Evolutionary conservation across 1,140 invertebrate species (phyloP).

Genomic region (Aphelenchoides avenae): DNA sequence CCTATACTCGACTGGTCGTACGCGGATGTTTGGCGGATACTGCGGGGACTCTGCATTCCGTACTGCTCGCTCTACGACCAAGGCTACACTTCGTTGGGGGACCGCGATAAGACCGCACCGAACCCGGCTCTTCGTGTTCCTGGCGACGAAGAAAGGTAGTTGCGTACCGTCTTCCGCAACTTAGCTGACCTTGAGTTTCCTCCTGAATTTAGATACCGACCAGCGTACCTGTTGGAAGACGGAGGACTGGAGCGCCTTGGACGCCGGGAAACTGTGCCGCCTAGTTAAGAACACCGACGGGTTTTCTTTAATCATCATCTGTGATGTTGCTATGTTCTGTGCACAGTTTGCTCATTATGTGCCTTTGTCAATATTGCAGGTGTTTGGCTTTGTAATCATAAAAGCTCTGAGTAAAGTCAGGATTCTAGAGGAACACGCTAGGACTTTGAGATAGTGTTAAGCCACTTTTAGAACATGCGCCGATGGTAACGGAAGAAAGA

Average conservation of each 20-base stretch:
- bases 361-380: too few species aligned
- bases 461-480: too few species aligned
- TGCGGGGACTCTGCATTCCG: slow-evolving; percentile 35
- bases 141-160: slow-evolving; percentile 9
- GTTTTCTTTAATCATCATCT: too few species aligned
- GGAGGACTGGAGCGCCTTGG: slow-evolving; percentile 28
- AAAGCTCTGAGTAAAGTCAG: too few species aligned
- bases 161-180: neutral
- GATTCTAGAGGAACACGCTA: too few species aligned
- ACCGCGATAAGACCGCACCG: slow-evolving; percentile 26
- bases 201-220: slow-evolving; percentile 25
- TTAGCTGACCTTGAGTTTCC: neutral
- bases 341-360: too few species aligned
- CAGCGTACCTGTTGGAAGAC: slow-evolving; percentile 33
- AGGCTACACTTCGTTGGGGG: slow-evolving; percentile 44
- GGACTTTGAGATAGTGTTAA: too few species aligned
- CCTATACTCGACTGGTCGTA: slow-evolving; percentile 43
- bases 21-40: slow-evolving; percentile 30
- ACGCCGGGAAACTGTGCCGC: slow-evolving; percentile 15
- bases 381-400: too few species aligned
- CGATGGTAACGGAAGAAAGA: too few species aligned
- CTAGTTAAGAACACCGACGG: too few species aligned
- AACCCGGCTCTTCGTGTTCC: slow-evolving; percentile 35
- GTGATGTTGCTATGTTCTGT: too few species aligned
- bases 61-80: slow-evolving; percentile 43